Conservation (phyloP, 2,797 vertebrate genomes). For the Neosalanx taihuensis region DNA sequence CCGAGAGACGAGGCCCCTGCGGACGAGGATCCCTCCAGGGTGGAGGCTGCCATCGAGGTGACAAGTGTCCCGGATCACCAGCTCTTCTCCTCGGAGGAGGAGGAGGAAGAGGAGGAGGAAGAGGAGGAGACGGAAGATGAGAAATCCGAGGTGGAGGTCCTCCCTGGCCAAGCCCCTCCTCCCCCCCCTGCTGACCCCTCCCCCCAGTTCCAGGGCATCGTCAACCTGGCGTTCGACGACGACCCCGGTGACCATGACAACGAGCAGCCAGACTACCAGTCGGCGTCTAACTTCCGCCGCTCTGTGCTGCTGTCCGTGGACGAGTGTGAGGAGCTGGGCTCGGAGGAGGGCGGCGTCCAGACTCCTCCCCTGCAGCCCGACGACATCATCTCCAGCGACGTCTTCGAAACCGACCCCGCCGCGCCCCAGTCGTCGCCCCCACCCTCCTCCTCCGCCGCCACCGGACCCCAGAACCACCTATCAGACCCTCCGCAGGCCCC, state of each 20-base stretch:
- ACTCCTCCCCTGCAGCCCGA: slow-evolving; percentile 62
- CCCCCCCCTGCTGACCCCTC: slow-evolving; percentile 63
- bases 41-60: slow-evolving; percentile 63
- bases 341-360: slow-evolving; percentile 84
- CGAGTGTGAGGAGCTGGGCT: slow-evolving; percentile 94
- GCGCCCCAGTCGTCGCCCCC: slow-evolving; percentile 30
- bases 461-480: slow-evolving; percentile 50
- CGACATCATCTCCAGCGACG: slow-evolving; percentile 78
- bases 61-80: slow-evolving; percentile 82
- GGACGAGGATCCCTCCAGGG: slow-evolving; percentile 64
- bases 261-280: slow-evolving; percentile 73
- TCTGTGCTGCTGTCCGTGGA: slow-evolving; percentile 95
- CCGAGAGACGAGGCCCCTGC: slow-evolving; percentile 64
- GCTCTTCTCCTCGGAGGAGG: slow-evolving; percentile 89
- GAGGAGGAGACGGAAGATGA: slow-evolving; percentile 95
- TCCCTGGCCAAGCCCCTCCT: slow-evolving; percentile 62
- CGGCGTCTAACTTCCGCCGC: slow-evolving; percentile 83
- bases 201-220: slow-evolving; percentile 87
- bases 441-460: slow-evolving; percentile 6
- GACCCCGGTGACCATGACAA: slow-evolving; percentile 84
- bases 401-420: slow-evolving; percentile 77
- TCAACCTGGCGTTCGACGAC: slow-evolving; percentile 96
- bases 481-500: slow-evolving; percentile 5
- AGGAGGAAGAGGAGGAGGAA: slow-evolving; percentile 90
- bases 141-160: slow-evolving; percentile 90